Percentiles rank a stretch among this genome's conserved stretches.
These are phyloP conservation scores for Lepilemur ruficaudatus DNA, from an alignment of 2,797 vertebrate species.

Conservation along the genomic window DNA sequence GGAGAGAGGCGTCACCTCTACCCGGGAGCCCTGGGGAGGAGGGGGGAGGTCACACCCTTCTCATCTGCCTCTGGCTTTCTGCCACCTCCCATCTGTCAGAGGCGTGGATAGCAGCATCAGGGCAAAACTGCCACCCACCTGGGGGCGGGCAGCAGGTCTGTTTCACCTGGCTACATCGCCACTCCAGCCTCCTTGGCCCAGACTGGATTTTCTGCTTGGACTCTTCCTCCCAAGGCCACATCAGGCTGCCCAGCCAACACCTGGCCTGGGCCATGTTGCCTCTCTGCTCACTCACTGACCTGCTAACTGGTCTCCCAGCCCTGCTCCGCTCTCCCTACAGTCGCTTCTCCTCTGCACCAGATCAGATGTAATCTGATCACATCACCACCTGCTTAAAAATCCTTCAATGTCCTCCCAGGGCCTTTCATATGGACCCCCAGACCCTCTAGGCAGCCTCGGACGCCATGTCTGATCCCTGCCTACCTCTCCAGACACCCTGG, in stretches of 20 bases:
- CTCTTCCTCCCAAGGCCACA: background rate
- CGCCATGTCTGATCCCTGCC: background rate
- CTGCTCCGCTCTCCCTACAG: background rate
- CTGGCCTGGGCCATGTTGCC: background rate
- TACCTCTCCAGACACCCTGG: background rate
- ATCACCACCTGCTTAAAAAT: background rate
- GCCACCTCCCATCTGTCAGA: background rate
- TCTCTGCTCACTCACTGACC: fast-evolving
- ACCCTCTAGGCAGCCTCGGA: background rate
- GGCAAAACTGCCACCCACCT: background rate
- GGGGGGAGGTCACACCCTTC: background rate
- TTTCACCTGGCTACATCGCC: background rate
- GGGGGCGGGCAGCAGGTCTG: background rate
- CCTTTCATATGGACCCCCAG: background rate
- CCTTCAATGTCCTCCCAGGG: background rate
- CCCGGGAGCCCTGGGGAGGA: fast-evolving
- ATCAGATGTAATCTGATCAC: background rate
- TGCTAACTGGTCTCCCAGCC: fast-evolving
- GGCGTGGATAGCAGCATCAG: background rate
- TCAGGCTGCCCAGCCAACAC: background rate
- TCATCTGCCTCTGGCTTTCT: background rate
- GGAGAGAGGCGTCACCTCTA: background rate
- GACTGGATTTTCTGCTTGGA: background rate
- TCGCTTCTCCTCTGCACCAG: background rate
- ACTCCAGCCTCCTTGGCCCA: background rate